Percentiles rank a stretch among this genome's conserved stretches.
phyloP scores from a whole-genome alignment of 1,140 invertebrate genomes.

The Belonocnema kinseyi region DNA sequence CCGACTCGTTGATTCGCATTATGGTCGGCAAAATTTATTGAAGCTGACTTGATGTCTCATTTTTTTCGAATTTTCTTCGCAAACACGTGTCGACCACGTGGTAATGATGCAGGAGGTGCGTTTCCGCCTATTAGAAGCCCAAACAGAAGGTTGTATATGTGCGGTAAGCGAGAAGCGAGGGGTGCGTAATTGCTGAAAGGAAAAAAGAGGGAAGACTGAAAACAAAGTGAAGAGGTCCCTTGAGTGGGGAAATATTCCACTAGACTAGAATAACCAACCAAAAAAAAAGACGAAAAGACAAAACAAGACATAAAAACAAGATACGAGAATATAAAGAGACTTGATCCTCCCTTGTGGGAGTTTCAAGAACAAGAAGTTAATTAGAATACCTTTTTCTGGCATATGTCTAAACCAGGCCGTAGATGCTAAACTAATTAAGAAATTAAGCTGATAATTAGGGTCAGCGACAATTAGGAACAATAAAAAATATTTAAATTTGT shows the following conservation, averaged over 20 bases:
- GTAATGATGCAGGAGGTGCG: neutral
- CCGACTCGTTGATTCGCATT: constrained; percentile 5
- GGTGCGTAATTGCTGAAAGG: constrained; percentile 25
- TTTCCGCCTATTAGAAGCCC: neutral
- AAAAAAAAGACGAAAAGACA: constrained; percentile 14
- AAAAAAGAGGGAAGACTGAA: constrained; percentile 22
- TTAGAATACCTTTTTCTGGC: constrained; percentile 22
- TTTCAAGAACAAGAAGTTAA: constrained; percentile 25
- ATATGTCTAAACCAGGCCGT: constrained; percentile 12
- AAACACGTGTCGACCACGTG: neutral
- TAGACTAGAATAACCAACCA: constrained; percentile 1
- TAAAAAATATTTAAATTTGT: no score
- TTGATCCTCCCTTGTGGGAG: constrained; percentile 23
- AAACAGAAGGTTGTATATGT: constrained; percentile 14
- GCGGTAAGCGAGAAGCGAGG: constrained; percentile 23
- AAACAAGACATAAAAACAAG: constrained; percentile 28
- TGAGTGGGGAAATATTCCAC: constrained; percentile 17
- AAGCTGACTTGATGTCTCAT: constrained; percentile 2
- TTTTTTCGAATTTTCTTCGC: constrained; percentile 20
- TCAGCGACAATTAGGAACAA: no score
- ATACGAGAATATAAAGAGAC: constrained; percentile 27
- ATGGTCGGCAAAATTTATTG: neutral
- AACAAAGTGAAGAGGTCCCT: constrained; percentile 28
- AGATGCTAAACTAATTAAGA: constrained; percentile 23
- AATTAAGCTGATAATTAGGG: neutral